Base-by-base conservation (phyloP, 2,888 invertebrate species). In the Drosophila picticornis region DNA sequence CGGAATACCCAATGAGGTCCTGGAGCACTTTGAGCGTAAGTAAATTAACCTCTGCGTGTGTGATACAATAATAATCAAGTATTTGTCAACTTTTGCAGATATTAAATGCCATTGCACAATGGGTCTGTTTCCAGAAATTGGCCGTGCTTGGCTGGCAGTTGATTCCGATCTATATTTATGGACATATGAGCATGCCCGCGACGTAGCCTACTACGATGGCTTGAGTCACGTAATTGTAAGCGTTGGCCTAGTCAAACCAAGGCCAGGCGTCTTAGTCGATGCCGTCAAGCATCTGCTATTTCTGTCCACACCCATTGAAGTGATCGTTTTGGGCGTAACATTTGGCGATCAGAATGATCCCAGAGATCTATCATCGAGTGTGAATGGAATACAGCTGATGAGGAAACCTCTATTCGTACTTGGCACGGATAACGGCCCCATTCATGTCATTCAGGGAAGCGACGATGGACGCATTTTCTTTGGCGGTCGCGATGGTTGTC, bases 151-250 rank as follows among this genome's bases (percentile, higher is more conserved):
- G 99, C 94, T 99, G 64, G 98, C 98, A 7, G 98, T 99, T 83
- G 99, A 99, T 92, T 98, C 98, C 88, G 98, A 99, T 94, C 97
- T 99, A 84, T 99, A 98, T 94, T 93, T 93, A 43, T 99, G 99
- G 99, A 97, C 98, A 32, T 99, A 98, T 94, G 98, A 99, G 93
- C 97, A 98, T 93, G 97, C 98, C 58, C 95, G 96, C 74, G 99
- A 99, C 94, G 96, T 99, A 32, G 98, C 99, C 1, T 99, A 98
- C 93, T 99, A 97, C 94, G 99, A 99, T 94, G 98, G 98, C 0
- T 94, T 99, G 1, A 97, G 96, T 82, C 98, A 99, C 93, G 96
- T 98, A 2, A 99, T 99, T 90, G 95, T 99, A 55, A 97, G 97
- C 92, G 98, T 99, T 63, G 98, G 98, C 2, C 94, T 99, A 71